Evolutionary conservation across 2,888 invertebrate species (phyloP).

Genomic region (Hoplodrina blanda): DNA sequence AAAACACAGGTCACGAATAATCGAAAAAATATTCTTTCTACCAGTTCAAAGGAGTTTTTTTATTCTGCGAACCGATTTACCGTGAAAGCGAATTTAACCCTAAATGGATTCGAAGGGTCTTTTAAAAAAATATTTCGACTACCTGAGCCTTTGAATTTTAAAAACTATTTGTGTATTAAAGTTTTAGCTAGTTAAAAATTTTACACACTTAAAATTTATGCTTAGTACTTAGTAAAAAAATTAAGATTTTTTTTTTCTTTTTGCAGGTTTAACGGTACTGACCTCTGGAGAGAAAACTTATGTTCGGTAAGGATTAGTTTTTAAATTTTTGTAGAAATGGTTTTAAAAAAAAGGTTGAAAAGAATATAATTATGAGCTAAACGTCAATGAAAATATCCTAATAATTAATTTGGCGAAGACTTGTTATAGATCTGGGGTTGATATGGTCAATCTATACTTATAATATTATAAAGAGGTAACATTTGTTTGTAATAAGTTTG

Average conservation of each 20-base stretch:
- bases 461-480: no score
- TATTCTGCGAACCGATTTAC: slow-evolving; percentile 76
- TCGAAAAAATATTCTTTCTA: slow-evolving; percentile 73
- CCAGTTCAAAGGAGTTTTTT: slow-evolving; percentile 80
- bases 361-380: no score
- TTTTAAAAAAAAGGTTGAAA: no score
- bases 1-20: slow-evolving; percentile 73
- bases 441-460: no score
- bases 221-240: not conserved
- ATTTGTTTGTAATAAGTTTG: no score
- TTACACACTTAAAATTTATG: not conserved
- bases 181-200: slow-evolving; percentile 65
- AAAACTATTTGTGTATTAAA: slow-evolving; percentile 73
- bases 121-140: slow-evolving; percentile 75
- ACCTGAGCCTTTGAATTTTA: slow-evolving; percentile 72
- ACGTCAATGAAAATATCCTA: no score
- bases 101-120: slow-evolving; percentile 71
- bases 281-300: slow-evolving; percentile 15
- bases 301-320: slow-evolving; percentile 57
- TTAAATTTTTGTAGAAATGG: no score
- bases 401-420: no score
- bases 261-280: slow-evolving; percentile 49
- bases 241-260: slow-evolving; percentile 25
- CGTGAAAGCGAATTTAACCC: slow-evolving; percentile 84
- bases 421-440: no score